Base-by-base conservation (phyloP, 2,888 invertebrate species). In the Amblyjoppa fuscipennis region DNA sequence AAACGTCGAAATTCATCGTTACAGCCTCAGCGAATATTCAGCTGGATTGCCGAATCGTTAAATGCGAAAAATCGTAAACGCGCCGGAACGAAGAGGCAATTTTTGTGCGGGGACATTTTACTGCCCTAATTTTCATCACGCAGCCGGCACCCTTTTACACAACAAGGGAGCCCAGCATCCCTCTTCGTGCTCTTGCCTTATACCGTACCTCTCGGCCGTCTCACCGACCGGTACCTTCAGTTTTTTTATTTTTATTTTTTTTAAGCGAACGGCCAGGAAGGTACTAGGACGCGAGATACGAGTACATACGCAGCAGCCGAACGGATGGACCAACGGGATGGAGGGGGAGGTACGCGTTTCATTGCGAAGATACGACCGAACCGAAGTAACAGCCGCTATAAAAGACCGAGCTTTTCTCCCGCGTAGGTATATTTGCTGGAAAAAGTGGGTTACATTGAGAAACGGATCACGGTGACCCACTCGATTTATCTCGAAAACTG, bases 341-440 rank as follows among this genome's bases (percentile, higher is more conserved):
- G 69, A 16, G 69, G 45, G 31, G 59, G n/a, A 11, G 25, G 69
- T 73, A 45, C 38, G 73, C 66, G 25, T 45, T 73, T 66, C 77
- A 73, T 66, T 71, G 31, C 68, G 59, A 83, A 83, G 68, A 83
- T 78, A 83, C 68, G 66, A 77, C 45, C 68, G 77, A 70, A 45
- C 64, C 53, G 70, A 80, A 70, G 71, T 73, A 79, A 69, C 75
- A 31, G 71, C 45, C 31, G 83, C 79, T 80, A 76, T 84, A 84
- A 84, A 84, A 80, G 56, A 28, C 41, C 34, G 53, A 70, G 56
- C 75, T 70, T 74, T 34, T 28, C 6, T 11, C 53, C 56, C 70
- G 59, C 70, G 45, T 56, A 31, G 28, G 34, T 70, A 70, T 49
- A 13, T 49, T 34, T 2, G 45, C 20, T 2, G 45, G 45, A 16